Conservation (phyloP, 2,888 invertebrate species). For the Coleophora flavipennella region DNA sequence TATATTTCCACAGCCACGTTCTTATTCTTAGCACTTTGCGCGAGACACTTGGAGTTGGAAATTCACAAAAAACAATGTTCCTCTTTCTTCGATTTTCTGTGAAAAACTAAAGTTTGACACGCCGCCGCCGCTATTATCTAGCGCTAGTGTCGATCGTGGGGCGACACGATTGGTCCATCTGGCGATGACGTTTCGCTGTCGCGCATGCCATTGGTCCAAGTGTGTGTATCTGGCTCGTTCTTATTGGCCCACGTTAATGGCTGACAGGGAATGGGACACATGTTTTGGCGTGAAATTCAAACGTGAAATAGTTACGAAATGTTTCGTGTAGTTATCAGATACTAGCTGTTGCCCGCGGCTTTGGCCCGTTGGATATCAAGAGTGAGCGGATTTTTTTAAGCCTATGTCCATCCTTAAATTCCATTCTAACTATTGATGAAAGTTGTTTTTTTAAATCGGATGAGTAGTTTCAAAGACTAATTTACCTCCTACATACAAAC, state of each 20-base stretch:
- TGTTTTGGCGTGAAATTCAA: slow-evolving; percentile 45
- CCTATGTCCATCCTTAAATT: no score
- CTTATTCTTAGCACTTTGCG: slow-evolving; percentile 40
- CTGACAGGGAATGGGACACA: slow-evolving; percentile 33
- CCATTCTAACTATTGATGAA: no score
- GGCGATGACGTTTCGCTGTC: slow-evolving; percentile 53
- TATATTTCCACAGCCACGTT: slow-evolving; percentile 45
- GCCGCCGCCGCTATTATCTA: slow-evolving; percentile 65
- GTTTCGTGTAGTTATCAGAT: neutral
- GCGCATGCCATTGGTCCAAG: slow-evolving; percentile 53
- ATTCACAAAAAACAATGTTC: slow-evolving; percentile 32
- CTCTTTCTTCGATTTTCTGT: slow-evolving; percentile 50
- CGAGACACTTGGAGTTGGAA: slow-evolving; percentile 36
- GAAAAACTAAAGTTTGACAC: slow-evolving; percentile 59
- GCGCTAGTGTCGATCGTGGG: slow-evolving; percentile 76
- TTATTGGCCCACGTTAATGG: slow-evolving; percentile 80
- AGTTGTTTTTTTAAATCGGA: no score
- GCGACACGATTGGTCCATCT: slow-evolving; percentile 60
- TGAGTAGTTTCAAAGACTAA: no score
- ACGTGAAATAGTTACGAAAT: slow-evolving; percentile 11
- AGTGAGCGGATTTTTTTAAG: no score
- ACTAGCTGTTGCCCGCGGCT: no score
- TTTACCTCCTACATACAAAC: no score
- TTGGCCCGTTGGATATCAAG: no score
- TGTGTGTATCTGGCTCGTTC: slow-evolving; percentile 68